These are phyloP conservation scores for Machaerirhynchus nigripectus DNA, from an alignment of 2,113 vertebrate species.

Conservation along the genomic window DNA sequence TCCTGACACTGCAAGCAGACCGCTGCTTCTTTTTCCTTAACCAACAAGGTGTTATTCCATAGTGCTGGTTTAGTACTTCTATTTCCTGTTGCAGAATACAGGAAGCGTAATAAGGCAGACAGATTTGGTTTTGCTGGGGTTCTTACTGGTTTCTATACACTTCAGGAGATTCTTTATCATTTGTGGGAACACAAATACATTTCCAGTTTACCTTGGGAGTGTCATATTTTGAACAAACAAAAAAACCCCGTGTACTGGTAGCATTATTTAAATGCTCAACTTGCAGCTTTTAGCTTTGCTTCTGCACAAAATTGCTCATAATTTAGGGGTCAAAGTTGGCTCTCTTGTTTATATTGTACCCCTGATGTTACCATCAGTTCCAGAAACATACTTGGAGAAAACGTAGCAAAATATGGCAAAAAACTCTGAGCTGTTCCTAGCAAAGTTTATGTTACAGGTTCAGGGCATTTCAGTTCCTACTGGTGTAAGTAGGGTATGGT, in stretches of 20 bases:
- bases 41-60: neutral
- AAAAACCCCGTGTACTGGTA: rapidly evolving
- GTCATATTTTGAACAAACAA: neutral
- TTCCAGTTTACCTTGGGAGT: neutral
- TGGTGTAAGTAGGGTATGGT: neutral
- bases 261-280: neutral
- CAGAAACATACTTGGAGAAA: neutral
- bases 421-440: neutral
- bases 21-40: neutral
- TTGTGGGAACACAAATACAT: neutral
- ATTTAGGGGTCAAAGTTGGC: neutral
- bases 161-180: neutral
- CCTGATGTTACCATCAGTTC: neutral
- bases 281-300: neutral
- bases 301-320: neutral
- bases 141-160: neutral
- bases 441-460: neutral
- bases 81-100: neutral
- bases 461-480: neutral
- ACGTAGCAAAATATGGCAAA: neutral
- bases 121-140: neutral
- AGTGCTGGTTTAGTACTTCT: neutral
- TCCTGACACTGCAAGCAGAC: neutral
- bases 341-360: neutral
- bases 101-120: neutral